Evolutionary conservation across 1,140 invertebrate species (phyloP).

Genomic region (Dendrolimus kikuchii): DNA sequence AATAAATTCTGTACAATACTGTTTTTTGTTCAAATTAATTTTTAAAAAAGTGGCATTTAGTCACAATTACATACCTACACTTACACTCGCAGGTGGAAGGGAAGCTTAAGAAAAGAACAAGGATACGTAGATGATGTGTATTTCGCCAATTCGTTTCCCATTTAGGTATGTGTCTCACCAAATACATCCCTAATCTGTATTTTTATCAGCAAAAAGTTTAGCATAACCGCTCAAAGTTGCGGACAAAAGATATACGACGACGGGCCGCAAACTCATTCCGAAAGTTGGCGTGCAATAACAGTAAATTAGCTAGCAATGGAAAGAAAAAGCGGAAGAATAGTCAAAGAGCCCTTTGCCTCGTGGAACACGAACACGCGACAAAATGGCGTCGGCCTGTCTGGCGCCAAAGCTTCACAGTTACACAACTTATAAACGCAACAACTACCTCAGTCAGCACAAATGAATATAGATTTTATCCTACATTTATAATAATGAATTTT

Average conservation of each 20-base stretch:
- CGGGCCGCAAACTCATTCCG: not conserved
- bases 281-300: conserved; percentile 26
- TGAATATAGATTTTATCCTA: conserved; percentile 3
- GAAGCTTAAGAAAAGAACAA: too few species aligned
- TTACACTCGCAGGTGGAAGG: too few species aligned
- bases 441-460: not conserved
- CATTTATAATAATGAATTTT: conserved; percentile 10
- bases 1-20: too few species aligned
- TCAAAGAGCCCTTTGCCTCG: conserved; percentile 38
- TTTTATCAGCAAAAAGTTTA: too few species aligned
- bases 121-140: too few species aligned
- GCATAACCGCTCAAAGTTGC: conserved; percentile 2
- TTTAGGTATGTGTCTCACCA: too few species aligned
- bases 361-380: conserved; percentile 28
- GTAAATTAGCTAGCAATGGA: conserved; percentile 55
- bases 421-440: conserved; percentile 24
- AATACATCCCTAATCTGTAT: too few species aligned
- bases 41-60: too few species aligned
- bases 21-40: too few species aligned
- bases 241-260: not conserved
- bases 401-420: conserved; percentile 37
- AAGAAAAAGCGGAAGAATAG: conserved; percentile 41
- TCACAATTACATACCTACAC: too few species aligned
- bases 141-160: too few species aligned
- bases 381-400: conserved; percentile 48